Percentiles rank a stretch among this genome's conserved stretches.
Conservation (phyloP, 2,888 invertebrate genomes). For the Caenorhabditis sp. region DNA sequence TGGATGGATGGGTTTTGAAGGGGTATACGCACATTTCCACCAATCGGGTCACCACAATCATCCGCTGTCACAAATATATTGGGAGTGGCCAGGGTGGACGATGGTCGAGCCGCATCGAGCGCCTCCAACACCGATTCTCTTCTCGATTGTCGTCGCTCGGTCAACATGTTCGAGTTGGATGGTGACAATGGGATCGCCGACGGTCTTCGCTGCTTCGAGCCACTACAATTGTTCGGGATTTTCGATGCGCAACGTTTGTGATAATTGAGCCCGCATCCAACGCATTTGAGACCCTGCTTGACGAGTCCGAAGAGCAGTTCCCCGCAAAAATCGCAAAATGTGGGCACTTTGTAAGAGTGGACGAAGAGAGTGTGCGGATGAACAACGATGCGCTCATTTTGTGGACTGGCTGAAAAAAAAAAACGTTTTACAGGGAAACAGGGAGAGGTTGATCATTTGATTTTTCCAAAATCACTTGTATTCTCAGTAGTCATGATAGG, state of each 20-base stretch:
- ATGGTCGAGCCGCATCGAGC: conserved; percentile 47
- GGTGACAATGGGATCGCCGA: conserved; percentile 72
- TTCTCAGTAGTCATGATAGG: no score
- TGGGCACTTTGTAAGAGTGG: conserved; percentile 97
- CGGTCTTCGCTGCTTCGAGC: conserved; percentile 74
- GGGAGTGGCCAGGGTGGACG: conserved; percentile 55
- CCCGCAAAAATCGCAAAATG: conserved; percentile 99
- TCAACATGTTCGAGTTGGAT: conserved; percentile 61
- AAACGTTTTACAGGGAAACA: no score
- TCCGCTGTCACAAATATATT: conserved; percentile 70
- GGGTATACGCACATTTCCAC: conserved; percentile 62
- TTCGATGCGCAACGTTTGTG: conserved; percentile 93
- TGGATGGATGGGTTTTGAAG: background rate
- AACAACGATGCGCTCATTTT: conserved; percentile 73
- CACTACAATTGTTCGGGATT: conserved; percentile 94
- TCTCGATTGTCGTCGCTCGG: conserved; percentile 49
- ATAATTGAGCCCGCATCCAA: conserved; percentile 98
- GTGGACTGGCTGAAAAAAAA: conserved; percentile 73
- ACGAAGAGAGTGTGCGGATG: conserved; percentile 92
- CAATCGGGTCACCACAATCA: conserved; percentile 69
- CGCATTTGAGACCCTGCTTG: conserved; percentile 97
- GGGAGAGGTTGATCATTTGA: no score
- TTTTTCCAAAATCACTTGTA: no score
- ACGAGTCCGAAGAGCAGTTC: conserved; percentile 99
- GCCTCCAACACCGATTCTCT: conserved; percentile 53